Evolutionary conservation across 92 coral and sea anemone species (phyloP), one percentile per base, ranked within the genome.

Genomic region (Hydrozoanthus gracilis): DNA sequence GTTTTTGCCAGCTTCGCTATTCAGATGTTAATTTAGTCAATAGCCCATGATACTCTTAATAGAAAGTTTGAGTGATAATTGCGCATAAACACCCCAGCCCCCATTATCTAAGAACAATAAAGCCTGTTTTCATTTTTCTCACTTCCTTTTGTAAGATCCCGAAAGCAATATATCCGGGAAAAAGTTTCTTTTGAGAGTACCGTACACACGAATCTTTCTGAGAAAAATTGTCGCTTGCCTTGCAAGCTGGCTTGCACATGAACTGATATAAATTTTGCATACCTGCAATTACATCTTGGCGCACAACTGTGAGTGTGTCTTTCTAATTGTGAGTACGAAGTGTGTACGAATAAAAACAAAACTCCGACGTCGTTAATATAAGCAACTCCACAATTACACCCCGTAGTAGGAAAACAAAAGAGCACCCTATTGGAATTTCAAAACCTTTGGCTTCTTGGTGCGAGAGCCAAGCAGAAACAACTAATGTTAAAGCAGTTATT

Each of bases 61-160:
- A 87, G 90, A 83, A 71, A 89, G 48, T 80, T 67, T 45, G 15
- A 68, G 94, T 88, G 98, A 88, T 89, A 92, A 94, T 94, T 91
- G 87, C 17, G 90, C 87, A 90, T 93, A 92, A 92, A 94, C 93
- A 94, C 89, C 87, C 94, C 71, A 54, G 87, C 95, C 95, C 85
- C 85, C 50, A 64, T 80, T 80, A 44, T 80, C 13, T 64, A 45
- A 62, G 62, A 49, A 80, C 85, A 80, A 80, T 80, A 47, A 76
- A 64, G 48, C 74, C 85, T 80, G 85, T 80, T 80, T 80, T 80
- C 85, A 48, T 65, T 80, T 76, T 65, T 20, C 84, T 61, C 73
- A 70, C 51, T 51, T 65, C 49, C 85, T 80, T 80, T 80, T 65
- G 85, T 80, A 66, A 51, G 17, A 80, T 80, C 20, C 73, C 60